Base-by-base conservation (phyloP, 2,888 invertebrate species). In the Plusia festucae region DNA sequence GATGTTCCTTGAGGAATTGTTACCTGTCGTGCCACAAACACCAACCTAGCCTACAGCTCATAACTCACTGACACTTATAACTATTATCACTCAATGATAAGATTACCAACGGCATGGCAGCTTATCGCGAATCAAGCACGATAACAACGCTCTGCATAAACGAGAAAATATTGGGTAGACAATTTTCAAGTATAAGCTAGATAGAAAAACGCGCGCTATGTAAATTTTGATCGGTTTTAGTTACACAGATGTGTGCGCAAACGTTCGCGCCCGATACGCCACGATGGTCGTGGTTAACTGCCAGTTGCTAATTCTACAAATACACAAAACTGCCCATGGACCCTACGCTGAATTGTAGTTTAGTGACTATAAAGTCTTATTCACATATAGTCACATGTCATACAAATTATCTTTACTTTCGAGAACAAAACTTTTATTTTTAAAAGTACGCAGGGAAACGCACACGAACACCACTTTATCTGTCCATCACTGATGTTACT, bases 31-130 rank as follows among this genome's bases (percentile, higher is more conserved):
- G 85, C 81, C 86, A 88, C 90, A 84, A 88, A 90, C 86, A 91
- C 91, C 89, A 89, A 85, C 91, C 87, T 87, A 85, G 85, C 85
- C 84, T 87, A 88, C 84, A 87, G 87, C 91, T 84, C 91, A 91
- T 90, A 91, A 89, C 94, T 95, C 91, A 94, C 94, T 95, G 93
- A 93, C 93, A 93, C 94, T 93, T 93, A 93, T 91, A 93, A 91
- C 93, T 91, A 90, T 91, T 95, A 95, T 95, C 94, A 93, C 89
- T 91, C 88, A 88, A 88, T 91, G 95, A 95, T 95, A 95, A 95
- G 93, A 94, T 92, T 93, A 92, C 90, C 85, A 82, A 86, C 89
- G 89, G 91, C 90, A 92, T 91, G 88, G 90, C 88, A 88, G 89
- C 93, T 94, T 95, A 94, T 94, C 94, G 85, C 90, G 91, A 93